phyloP scores from a whole-genome alignment of 2,888 invertebrate genomes.

The Digitonthophagus gazella region DNA sequence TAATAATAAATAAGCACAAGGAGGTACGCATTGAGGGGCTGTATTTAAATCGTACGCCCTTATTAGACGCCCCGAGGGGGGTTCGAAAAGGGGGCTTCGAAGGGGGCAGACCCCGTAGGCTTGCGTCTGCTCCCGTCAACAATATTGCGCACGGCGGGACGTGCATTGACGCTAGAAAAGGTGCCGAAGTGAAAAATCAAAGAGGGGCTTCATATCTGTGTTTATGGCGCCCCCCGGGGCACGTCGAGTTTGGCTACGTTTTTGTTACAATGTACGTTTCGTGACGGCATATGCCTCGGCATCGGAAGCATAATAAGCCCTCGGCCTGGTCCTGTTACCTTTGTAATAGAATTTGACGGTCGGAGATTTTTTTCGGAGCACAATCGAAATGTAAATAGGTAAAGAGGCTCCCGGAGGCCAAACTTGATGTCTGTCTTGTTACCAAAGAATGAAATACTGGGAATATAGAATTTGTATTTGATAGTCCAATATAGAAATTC shows the following conservation, averaged over 20 bases:
- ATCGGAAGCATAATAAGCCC: constrained; percentile 44
- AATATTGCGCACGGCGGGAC: constrained; percentile 27
- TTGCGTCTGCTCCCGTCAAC: constrained; percentile 27
- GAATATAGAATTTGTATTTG: neutral
- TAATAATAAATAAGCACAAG: constrained; percentile 20
- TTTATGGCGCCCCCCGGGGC: constrained; percentile 48
- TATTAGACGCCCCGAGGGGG: constrained; percentile 44
- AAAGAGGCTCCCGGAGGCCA: neutral
- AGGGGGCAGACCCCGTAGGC: constrained; percentile 30
- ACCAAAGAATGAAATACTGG: neutral
- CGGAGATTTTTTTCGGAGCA: neutral
- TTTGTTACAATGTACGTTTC: constrained; percentile 45
- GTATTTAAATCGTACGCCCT: constrained; percentile 38
- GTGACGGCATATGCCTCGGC: constrained; percentile 45
- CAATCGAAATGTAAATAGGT: neutral
- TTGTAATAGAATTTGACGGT: neutral
- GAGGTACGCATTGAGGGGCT: neutral
- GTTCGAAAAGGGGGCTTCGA: constrained; percentile 31
- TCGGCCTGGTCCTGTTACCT: constrained; percentile 17
- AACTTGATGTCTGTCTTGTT: neutral
- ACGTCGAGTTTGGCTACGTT: constrained; percentile 49
- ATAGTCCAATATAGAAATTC: no score
- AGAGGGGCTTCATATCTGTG: constrained; percentile 44
- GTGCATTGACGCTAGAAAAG: constrained; percentile 30
- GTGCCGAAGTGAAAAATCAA: constrained; percentile 31